Evolutionary conservation across 2,888 invertebrate species (phyloP).

Genomic region (Platycnemis pennipes): DNA sequence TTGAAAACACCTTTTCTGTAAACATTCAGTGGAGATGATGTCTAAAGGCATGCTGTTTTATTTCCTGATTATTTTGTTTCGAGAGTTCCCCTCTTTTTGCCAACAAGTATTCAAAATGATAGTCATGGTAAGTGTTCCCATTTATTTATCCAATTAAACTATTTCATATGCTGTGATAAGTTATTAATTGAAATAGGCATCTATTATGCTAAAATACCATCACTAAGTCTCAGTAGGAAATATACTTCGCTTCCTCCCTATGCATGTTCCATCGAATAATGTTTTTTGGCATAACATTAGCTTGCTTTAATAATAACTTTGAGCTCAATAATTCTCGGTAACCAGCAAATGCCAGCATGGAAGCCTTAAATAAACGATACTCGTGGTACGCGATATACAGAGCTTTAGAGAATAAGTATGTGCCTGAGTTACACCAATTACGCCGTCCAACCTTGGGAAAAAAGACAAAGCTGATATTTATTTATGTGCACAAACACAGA

Average conservation of each 20-base stretch:
- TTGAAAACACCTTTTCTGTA: no score
- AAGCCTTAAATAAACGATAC: conserved; percentile 16
- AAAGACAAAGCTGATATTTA: not conserved
- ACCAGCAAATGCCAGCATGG: not conserved
- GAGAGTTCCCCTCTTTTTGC: no score
- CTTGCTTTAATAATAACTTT: not conserved
- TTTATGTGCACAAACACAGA: not conserved
- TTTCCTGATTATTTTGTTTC: no score
- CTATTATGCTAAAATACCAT: no score
- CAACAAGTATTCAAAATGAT: no score
- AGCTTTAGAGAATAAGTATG: not conserved
- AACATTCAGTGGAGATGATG: no score
- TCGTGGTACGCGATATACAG: not conserved
- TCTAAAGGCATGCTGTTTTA: no score
- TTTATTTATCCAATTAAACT: no score
- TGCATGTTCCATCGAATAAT: not conserved
- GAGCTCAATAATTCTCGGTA: not conserved
- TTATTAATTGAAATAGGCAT: no score
- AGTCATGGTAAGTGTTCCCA: no score
- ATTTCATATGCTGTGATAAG: no score
- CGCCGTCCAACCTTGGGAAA: not conserved
- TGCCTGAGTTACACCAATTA: conserved; percentile 4
- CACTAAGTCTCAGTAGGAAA: no score
- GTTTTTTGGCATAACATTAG: not conserved
- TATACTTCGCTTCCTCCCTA: not conserved